Evolutionary conservation across 2,797 vertebrate species (phyloP), one percentile per base, ranked within the genome.

Genomic region (Rhadinocentrus ornatus): DNA sequence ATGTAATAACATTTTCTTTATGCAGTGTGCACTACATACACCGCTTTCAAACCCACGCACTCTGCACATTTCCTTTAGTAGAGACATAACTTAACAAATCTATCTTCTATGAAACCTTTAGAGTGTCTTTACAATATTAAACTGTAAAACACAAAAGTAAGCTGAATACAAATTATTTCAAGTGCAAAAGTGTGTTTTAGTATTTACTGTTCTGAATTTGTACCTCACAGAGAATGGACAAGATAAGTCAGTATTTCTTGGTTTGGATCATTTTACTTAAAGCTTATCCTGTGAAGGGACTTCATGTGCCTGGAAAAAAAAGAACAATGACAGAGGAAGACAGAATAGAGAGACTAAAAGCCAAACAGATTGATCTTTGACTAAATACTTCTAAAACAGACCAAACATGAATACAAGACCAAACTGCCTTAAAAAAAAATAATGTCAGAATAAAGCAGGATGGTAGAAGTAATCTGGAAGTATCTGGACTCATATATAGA

Each of bases 1-100:
- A 88, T 93, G 84, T 94, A 93, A 95, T 94, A 94, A 87, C 90
- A 88, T 92, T 93, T 92, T 89, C 90, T 89, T 85, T 75, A 77
- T 80, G 85, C 90, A 84, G 85, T 71, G 68, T 77, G 81, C 75
- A 39, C 57, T 59, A 84, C 77, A 76, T 82, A 64, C 70, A 15
- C 29, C 26, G 53, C 65, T 27, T 63, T 60, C 79, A 60, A 75
- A 37, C 56, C 37, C 63, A 29, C 70, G 63, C 60, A 57, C 75
- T 70, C 53, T 27, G 16, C 77, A 62, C 69, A 48, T 82, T 84
- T 86, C 57, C 52, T 75, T 71, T 72, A 61, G 66, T 29, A 48
- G 64, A 89, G 70, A 85, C 66, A 66, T 62, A 69, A 86, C 77
- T 89, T 89, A 89, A 91, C 84, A 86, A 85, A 88, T 80, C 62